phyloP scores from a whole-genome alignment of 2,888 invertebrate genomes.

The Omphaloscelis lunosa region DNA sequence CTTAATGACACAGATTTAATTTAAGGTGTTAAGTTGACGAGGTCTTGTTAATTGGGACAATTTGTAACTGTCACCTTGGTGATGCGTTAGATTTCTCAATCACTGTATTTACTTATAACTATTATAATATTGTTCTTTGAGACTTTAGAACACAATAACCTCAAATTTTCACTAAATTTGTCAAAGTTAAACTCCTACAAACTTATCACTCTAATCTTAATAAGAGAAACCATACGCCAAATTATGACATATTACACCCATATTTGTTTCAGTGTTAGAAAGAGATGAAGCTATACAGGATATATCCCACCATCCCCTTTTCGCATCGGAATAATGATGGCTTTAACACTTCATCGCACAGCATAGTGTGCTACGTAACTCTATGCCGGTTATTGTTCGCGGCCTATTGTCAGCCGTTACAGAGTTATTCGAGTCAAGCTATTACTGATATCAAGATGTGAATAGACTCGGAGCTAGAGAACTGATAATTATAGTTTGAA shows the following conservation, averaged over 20 bases:
- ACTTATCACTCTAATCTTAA: not conserved
- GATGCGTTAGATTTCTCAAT: conserved; percentile 5
- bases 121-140: conserved; percentile 6
- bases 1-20: conserved; percentile 16
- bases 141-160: not conserved
- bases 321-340: not conserved
- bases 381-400: not conserved
- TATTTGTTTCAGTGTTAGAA: not conserved
- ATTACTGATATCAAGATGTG: not conserved
- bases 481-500: not conserved
- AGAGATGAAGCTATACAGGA: not conserved
- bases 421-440: not conserved
- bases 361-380: not conserved
- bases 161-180: not conserved
- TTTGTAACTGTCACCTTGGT: conserved; percentile 8
- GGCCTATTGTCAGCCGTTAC: not conserved
- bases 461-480: not conserved
- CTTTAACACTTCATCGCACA: not conserved
- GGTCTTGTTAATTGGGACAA: conserved; percentile 7
- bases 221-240: not conserved
- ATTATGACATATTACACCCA: not conserved
- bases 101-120: not conserved
- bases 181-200: not conserved
- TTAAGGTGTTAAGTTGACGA: conserved; percentile 11
- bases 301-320: not conserved